Conservation (phyloP, 2,888 invertebrate species). For the Phengaris arion region DNA sequence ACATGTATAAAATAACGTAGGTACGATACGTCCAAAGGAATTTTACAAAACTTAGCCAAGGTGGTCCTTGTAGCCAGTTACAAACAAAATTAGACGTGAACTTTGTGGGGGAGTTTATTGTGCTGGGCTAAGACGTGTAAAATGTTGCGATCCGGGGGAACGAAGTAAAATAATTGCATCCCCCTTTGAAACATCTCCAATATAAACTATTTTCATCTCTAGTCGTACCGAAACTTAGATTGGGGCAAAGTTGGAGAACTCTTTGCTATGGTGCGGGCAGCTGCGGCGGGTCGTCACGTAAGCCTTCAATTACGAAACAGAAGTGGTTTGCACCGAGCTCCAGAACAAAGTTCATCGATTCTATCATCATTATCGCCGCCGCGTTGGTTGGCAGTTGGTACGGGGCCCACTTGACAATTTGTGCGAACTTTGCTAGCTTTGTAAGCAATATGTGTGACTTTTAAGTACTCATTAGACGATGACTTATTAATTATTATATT, state of each 20-base stretch:
- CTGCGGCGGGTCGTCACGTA: slow-evolving; percentile 74
- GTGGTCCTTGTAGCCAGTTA: slow-evolving; percentile 6
- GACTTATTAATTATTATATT: no score
- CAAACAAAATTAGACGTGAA: slow-evolving; percentile 16
- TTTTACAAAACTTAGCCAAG: neutral
- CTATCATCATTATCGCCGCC: slow-evolving; percentile 63
- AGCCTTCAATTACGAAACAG: slow-evolving; percentile 77
- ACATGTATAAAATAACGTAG: neutral
- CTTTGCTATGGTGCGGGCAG: slow-evolving; percentile 67
- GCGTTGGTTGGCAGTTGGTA: no score
- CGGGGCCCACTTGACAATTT: slow-evolving; percentile 38
- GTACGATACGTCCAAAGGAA: neutral
- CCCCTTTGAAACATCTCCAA: slow-evolving; percentile 37
- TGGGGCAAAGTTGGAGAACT: slow-evolving; percentile 72
- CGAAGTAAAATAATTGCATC: slow-evolving; percentile 32
- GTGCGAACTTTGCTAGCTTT: neutral
- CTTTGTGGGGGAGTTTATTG: slow-evolving; percentile 1
- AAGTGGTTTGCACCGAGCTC: slow-evolving; percentile 64
- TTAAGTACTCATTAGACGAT: neutral
- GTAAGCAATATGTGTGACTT: neutral
- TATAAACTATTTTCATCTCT: slow-evolving; percentile 56
- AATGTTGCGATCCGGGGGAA: slow-evolving; percentile 10
- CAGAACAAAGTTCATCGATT: slow-evolving; percentile 71
- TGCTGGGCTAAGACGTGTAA: slow-evolving; percentile 8
- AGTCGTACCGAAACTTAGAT: slow-evolving; percentile 66